These are phyloP conservation scores for Varanus salvator DNA, from an alignment of 2,113 vertebrate species.

Conservation along the genomic window DNA sequence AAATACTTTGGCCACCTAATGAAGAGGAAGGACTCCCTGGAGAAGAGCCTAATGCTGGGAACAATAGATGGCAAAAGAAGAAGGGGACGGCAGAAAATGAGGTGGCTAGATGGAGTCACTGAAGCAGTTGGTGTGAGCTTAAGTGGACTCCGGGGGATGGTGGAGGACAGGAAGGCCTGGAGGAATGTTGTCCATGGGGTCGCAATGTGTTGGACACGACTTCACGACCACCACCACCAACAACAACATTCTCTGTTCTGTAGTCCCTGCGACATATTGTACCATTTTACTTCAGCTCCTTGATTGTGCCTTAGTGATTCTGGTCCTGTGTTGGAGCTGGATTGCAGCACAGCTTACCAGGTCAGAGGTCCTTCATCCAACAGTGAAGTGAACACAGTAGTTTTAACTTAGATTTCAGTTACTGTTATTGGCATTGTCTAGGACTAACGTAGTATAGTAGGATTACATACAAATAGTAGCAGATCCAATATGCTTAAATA, in stretches of 20 bases:
- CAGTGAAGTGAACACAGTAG: not conserved
- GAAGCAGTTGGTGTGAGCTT: no score
- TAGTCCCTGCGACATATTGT: not conserved
- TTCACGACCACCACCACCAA: no score
- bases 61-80: no score
- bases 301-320: not conserved
- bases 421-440: not conserved
- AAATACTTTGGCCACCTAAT: no score
- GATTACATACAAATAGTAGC: not conserved
- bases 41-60: no score
- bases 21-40: no score
- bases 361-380: not conserved
- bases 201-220: no score
- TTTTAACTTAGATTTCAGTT: not conserved
- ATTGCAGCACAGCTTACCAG: not conserved
- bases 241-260: not conserved
- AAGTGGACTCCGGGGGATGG: no score
- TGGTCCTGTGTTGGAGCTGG: not conserved
- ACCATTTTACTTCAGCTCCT: not conserved
- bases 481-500: constrained; percentile 23
- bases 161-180: no score
- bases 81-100: no score
- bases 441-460: not conserved
- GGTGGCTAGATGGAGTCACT: no score
- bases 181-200: no score